Evolutionary conservation across 2,888 invertebrate species (phyloP), one percentile per base, ranked within the genome.

Genomic region (Azorinus chamasolen): DNA sequence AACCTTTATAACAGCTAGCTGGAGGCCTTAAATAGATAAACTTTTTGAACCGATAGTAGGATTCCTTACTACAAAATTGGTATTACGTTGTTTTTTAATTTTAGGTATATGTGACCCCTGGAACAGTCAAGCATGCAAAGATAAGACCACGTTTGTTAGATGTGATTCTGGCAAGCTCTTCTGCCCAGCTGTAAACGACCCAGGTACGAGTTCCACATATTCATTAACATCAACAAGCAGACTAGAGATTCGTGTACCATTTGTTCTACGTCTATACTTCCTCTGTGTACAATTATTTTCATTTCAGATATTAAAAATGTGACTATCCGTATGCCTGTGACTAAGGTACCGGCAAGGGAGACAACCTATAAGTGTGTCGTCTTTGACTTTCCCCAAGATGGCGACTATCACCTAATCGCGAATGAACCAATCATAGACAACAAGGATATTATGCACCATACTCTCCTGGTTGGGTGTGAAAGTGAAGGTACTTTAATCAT

Each of bases 281-380:
- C 32, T 10, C 32, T 32, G 10, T n/a, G n/a, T n/a, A n/a, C n/a
- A n/a, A n/a, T n/a, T 32, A 10, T 32, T 32, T 32, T 32, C 10
- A 4, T 66, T 72, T 8, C 27, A 83, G 83, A 46, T 20, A 62
- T 72, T 1, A 58, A 39, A 14, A 65, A 71, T 20, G 20, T 46
- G 12, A 74, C 66, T 0, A 12, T 79, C 1, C 62, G 63, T 2
- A 48, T 78, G n/a, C 59, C 70, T 12, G 32, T 20, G 5, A 77
- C 75, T 0, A 4, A 14, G 20, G 83, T 83, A 4, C 83, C 83
- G 4, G 43, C 59, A 16, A 18, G 20, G 10, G 74, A 81, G 53
- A 83, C 83, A 0, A 79, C 59, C 10, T 83, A 83, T 54, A 77
- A 45, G 20, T 83, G 83, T 45, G 78, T 78, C 64, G 48, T 48